These are phyloP conservation scores for Chymomyza fuscimana DNA, from an alignment of 2,888 invertebrate genomes.

Conservation along the genomic window DNA sequence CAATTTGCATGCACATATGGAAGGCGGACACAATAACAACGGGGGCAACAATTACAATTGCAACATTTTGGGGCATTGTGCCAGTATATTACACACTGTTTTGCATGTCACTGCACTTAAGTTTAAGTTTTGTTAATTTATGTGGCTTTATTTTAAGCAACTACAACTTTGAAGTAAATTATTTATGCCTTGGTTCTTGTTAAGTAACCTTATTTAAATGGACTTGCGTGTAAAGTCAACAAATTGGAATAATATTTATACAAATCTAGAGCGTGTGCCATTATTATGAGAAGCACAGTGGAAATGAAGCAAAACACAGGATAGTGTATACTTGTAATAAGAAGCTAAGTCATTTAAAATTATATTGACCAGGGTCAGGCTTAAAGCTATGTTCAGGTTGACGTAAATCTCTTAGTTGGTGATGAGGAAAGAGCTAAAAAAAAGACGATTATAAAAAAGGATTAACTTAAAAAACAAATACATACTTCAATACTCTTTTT, in stretches of 20 bases:
- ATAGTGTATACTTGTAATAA: too few relatives aligned
- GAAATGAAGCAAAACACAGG: too few relatives aligned
- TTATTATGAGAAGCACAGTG: too few relatives aligned
- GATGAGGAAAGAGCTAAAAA: too few relatives aligned
- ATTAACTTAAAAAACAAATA: too few relatives aligned
- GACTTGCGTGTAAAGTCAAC: neutral
- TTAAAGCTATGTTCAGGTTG: too few relatives aligned
- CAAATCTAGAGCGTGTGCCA: too few relatives aligned
- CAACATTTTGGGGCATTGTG: constrained; percentile 36
- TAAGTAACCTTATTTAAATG: neutral
- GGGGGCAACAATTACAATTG: constrained; percentile 28
- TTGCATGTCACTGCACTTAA: constrained; percentile 43
- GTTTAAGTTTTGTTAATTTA: constrained; percentile 2
- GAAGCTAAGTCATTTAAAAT: too few relatives aligned
- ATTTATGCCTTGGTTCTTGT: neutral
- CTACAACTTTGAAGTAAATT: neutral
- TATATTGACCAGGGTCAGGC: too few relatives aligned
- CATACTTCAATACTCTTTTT: too few relatives aligned
- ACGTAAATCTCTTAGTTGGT: too few relatives aligned
- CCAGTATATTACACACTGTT: constrained; percentile 47
- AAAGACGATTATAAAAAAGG: too few relatives aligned
- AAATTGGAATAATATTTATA: neutral
- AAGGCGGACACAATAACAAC: constrained; percentile 34
- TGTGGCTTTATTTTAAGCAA: neutral
- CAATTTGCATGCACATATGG: constrained; percentile 54